Base-by-base conservation (phyloP, 2,888 invertebrate species). In the Galeopsomyia nigrocyanea region DNA sequence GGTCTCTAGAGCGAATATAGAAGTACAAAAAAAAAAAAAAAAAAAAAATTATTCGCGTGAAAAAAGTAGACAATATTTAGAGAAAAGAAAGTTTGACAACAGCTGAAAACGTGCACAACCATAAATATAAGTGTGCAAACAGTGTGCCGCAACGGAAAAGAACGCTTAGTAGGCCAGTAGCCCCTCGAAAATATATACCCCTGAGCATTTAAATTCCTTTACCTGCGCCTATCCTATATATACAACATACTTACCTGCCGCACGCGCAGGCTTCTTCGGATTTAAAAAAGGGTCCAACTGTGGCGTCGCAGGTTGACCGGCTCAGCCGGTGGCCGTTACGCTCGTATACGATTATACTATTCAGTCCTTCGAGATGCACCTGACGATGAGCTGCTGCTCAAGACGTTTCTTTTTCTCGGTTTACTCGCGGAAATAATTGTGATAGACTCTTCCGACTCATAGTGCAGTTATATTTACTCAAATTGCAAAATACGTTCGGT, bases 211-310 rank as follows among this genome's bases (percentile, higher is more conserved):
- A 68, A 68, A 55, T 62, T 62, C 56, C 49, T 46, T 19, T 65
- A 65, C 65, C 66, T 71, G 66, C 50, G 31, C 46, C 13, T n/a
- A n/a, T n/a, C n/a, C n/a, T n/a, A n/a, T n/a, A n/a, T n/a, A n/a
- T n/a, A n/a, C n/a, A n/a, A n/a, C n/a, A n/a, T n/a, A n/a, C n/a
- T 19, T 64, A 70, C 60, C 65, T 65, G 65, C 65, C 63, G 64
- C 65, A 21, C 39, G 39, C 39, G 26, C 39, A 39, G 7, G 10
- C 19, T 49, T 67, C 57, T 26, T 31, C 3, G 47, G 53, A 65
- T 60, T 72, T 63, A 31, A 72, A 26, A 68, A 56, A 72, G 67
- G 72, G 53, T 72, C 72, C 58, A 72, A 49, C 68, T 50, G 39
- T 39, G 51, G 72, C 67, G 67, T 58, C 67, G 70, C 47, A 65